These are phyloP conservation scores for Apis mellifera DNA, from an alignment of 1,140 invertebrate genomes.

Conservation along the genomic window Amel_HAv3.1 CM009932.2:15151501-15152000, in stretches of 20 bases:
- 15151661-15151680: not conserved
- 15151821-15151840: not conserved
- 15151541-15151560: constrained; percentile 34
- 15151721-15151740: constrained; percentile 1
- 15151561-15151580: not conserved
- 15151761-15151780: not conserved
- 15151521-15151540: constrained; percentile 1
- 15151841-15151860: not conserved
- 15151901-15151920: not conserved
- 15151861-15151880: not conserved
- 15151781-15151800: not conserved
- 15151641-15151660: constrained; percentile 46
- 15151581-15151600: not conserved
- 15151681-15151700: no score
- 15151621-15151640: not conserved
- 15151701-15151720: not conserved
- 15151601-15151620: constrained; percentile 3
- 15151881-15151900: not conserved
- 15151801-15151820: not conserved
- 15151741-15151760: constrained; percentile 11
- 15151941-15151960: not conserved
- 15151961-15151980: no score
- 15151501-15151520: not conserved
- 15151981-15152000: not conserved
- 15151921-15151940: not conserved